These are phyloP conservation scores for Callinectes sapidus DNA, from an alignment of 2,888 invertebrate species.

Conservation along the genomic window DNA sequence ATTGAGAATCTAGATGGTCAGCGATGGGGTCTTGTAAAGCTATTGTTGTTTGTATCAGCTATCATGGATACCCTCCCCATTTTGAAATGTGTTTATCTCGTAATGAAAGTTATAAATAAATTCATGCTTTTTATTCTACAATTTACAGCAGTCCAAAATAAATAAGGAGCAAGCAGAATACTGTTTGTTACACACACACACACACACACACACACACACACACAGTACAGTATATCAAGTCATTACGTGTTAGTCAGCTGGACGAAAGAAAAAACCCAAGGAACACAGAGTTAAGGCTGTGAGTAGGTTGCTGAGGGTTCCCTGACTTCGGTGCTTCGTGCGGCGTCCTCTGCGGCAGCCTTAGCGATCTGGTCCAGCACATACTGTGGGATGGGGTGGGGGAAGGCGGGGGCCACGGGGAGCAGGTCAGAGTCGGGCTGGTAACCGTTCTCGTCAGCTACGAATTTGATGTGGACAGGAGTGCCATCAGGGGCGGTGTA, in stretches of 20 bases:
- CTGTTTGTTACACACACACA: not conserved
- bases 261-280: not conserved
- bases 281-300: not conserved
- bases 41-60: not conserved
- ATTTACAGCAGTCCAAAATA: not conserved
- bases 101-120: not conserved
- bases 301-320: not conserved
- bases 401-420: slow-evolving; percentile 60
- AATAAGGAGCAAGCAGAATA: not conserved
- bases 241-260: not conserved
- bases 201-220: slow-evolving; percentile 1
- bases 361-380: slow-evolving; percentile 60
- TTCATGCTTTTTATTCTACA: slow-evolving; percentile 12
- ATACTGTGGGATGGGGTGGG: slow-evolving; percentile 62
- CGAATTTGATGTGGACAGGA: slow-evolving; percentile 36
- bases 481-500: slow-evolving; percentile 47
- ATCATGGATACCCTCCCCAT: not conserved
- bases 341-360: slow-evolving; percentile 41
- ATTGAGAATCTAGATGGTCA: not conserved
- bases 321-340: not conserved
- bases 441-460: slow-evolving; percentile 57
- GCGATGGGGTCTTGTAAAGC: not conserved
- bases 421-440: slow-evolving; percentile 55
- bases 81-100: not conserved
- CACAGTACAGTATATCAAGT: not conserved